Base-by-base conservation (phyloP, 2,797 vertebrate species). In the Eospalax fontanierii region DNA sequence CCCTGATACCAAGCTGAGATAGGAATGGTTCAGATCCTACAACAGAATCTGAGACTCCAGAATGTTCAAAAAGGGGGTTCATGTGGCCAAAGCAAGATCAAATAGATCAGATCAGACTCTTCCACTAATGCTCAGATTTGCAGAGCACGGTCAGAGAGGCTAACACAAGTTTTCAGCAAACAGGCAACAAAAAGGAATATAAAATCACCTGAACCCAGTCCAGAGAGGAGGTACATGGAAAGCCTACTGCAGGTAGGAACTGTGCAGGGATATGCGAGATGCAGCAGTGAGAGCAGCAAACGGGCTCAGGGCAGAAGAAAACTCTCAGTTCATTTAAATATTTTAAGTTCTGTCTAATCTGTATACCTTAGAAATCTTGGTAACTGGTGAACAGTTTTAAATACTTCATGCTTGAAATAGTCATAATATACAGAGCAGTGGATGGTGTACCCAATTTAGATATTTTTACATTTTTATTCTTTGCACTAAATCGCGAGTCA, bases 271-370 rank as follows among this genome's bases (percentile, higher is more conserved):
- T 4, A 4, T 78, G 33, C 82, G 2, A 71, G 6, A 59, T 2
- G 8, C 4, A 43, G 8, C 40, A 76, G 24, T 54, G 9, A 76
- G 54, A 78, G 43, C 43, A 19, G 66, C 38, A 85, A n/a, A 63
- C 8, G 43, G 66, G 6, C 6, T 40, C 57, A 50, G 3, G 35
- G 12, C 24, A 9, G 26, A 73, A 28, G 16, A 35, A 70, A 75
- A 61, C 16, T 71, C 79, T 61, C 26, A 93, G 89, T 21, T 73
- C n/a, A 90, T 46, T 2, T 83, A 65, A 68, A 74, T 94, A 50
- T 70, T 6, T 35, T 54, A 30, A 16, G 2, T n/a, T 24, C 14
- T 76, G 14, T 90, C 38, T 71, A 66, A 81, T 74, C 63, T 89
- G 9, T 87, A 12, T 46, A 38, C 16, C 63, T 79, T 68, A 89